Conservation (phyloP, 2,113 vertebrate genomes). For the Isurus oxyrinchus region DNA sequence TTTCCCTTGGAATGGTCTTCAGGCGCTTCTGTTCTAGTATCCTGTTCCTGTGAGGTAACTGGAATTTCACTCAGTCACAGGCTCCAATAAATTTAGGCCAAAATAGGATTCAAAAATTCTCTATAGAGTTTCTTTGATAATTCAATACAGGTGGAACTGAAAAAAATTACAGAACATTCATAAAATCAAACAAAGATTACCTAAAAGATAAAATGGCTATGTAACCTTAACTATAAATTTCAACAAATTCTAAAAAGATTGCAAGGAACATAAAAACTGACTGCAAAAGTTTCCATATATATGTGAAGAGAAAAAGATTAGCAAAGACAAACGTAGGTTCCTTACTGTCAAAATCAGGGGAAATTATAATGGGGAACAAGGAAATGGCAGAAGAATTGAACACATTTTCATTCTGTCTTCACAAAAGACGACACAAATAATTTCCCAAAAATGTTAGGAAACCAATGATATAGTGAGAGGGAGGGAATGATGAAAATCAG, state of each 20-base stretch:
- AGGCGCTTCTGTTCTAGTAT: not conserved
- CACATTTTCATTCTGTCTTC: too few species aligned
- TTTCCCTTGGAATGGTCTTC: not conserved
- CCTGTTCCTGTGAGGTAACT: not conserved
- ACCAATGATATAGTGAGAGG: too few species aligned
- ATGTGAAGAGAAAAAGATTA: too few species aligned
- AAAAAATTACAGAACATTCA: not conserved
- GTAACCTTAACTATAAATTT: not conserved
- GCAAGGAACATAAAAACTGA: too few species aligned
- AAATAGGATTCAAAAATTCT: not conserved
- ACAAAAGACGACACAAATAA: too few species aligned
- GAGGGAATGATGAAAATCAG: too few species aligned
- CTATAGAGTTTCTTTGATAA: not conserved
- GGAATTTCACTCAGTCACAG: not conserved
- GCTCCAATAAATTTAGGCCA: not conserved
- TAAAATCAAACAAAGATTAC: not conserved
- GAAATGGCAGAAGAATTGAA: too few species aligned
- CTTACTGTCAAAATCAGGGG: too few species aligned
- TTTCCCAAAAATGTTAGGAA: too few species aligned
- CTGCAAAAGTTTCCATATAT: too few species aligned
- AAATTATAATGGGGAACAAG: too few species aligned
- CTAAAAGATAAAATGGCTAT: not conserved
- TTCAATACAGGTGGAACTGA: not conserved
- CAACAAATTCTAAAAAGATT: not conserved
- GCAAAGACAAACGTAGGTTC: too few species aligned